phyloP scores from a whole-genome alignment of 2,888 invertebrate species.

The Carpatolechia fugitivella region DNA sequence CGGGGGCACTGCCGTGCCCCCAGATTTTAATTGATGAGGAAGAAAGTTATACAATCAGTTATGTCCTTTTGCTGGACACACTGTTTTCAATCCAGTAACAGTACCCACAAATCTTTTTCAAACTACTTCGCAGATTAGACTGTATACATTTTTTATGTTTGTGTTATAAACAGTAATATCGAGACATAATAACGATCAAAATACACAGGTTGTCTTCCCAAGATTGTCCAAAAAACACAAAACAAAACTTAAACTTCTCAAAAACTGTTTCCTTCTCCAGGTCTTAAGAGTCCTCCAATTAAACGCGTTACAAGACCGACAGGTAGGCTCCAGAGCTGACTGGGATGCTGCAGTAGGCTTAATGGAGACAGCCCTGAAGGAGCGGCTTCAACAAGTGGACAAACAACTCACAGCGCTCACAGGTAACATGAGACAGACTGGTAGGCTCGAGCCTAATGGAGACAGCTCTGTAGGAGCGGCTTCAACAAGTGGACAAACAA shows the following conservation, averaged over 20 bases:
- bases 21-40: no score
- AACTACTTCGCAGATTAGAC: no score
- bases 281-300: conserved; percentile 96
- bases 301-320: conserved; percentile 89
- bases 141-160: no score
- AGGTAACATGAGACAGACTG: conserved; percentile 32
- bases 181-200: no score
- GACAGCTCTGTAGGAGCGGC: background rate
- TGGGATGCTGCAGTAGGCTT: conserved; percentile 92
- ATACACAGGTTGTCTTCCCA: no score
- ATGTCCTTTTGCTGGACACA: no score
- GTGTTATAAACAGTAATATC: no score
- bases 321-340: conserved; percentile 83
- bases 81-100: no score
- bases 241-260: background rate
- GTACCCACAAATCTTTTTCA: no score
- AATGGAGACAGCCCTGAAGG: conserved; percentile 90
- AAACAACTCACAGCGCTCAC: conserved; percentile 83
- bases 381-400: conserved; percentile 85
- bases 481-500: background rate
- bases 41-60: no score
- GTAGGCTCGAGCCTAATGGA: conserved; percentile 50
- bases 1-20: no score
- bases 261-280: conserved; percentile 52
- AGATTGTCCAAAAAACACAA: no score